Base-by-base conservation (phyloP, 2,888 invertebrate species). In the Agrypnus murinus region DNA sequence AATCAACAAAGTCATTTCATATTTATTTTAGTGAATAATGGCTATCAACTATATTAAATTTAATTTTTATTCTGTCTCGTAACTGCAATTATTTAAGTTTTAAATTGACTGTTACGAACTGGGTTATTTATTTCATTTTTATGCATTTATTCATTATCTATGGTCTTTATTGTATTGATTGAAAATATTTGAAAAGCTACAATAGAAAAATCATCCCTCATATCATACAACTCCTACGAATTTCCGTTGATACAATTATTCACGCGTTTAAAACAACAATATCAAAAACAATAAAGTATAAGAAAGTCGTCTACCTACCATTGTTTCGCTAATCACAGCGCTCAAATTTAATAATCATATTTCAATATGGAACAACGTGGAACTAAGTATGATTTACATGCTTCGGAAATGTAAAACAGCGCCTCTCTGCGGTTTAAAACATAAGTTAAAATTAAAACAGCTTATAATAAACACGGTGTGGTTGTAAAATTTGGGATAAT, bases 271-370 rank as follows among this genome's bases (percentile, higher is more conserved):
- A 43, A 60, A 43, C 45, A 45, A 19, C 60, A 60, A 32, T 46
- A 60, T 60, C 15, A 32, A 60, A 32, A 60, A 45, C 45, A 43
- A 60, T 60, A 60, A 60, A 45, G 46, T 60, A 45, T 43, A 50
- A 63, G 48, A 63, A 32, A 63, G 25, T 63, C 38, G 63, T 50
- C 38, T 19, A 63, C 50, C 48, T 48, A 34, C 25, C 53, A 50
- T 40, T 63, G 48, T 53, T 63, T 63, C 53, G 53, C 43, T 40
- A 59, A 59, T 59, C 59, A 59, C 43, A 31, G 50, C 50, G 53
- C 63, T 63, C 40, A 63, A 63, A 63, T 63, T 63, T 63, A 63
- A 63, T 63, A 63, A 63, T 50, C 63, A 53, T 50, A 63, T 63
- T 63, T 63, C 63, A 63, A 40, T 38, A 53, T 40, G 63, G 63